Base-by-base conservation (phyloP, 1,140 invertebrate species). In the Aphaenogaster floridana region DNA sequence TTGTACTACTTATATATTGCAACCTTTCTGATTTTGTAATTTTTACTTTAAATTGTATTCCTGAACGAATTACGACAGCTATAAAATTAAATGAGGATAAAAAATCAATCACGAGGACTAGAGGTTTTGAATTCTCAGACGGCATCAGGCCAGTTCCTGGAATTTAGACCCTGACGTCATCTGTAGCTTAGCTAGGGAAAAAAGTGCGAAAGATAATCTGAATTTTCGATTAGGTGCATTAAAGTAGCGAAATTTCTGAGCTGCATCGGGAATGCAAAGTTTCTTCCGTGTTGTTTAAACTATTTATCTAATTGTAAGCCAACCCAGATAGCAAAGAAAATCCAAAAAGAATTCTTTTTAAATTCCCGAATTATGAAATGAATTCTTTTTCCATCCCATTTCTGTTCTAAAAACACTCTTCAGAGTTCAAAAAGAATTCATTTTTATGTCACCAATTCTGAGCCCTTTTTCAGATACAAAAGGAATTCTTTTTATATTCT, bases 51-150 rank as follows among this genome's bases (percentile, higher is more conserved):
- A 28, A 57, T 5, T 11, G 45, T 21, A 69, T 3, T 45, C n/a
- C 66, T 36, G 6, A 39, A 72, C 15, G 7, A n/a, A 77, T 59
- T 61, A 45, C 17, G 5, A 78, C 13, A 63, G 6, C 28, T 17
- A 64, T 7, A 11, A 66, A 39, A 48, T 48, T 36, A n/a, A 50
- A 39, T 15, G 2, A 2, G n/a, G 7, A 17, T 52, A 3, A 52
- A 68, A 68, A 52, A 68, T 50, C 34, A 48, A n/a, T 80, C 0
- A 15, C 0, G 21, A 68, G 11, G 68, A 21, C 11, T 11, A 28
- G 3, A 28, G 36, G n/a, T 54, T 80, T 68, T 54, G 61, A 80
- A 80, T 80, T 69, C 42, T 15, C 59, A 76, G 72, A 76, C n/a
- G n/a, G 11, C 54, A 36, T 34, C 17, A 52, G 45, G 17, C 6